phyloP scores from a whole-genome alignment of 1,140 invertebrate species.

The Caenorhabditis latens region DNA sequence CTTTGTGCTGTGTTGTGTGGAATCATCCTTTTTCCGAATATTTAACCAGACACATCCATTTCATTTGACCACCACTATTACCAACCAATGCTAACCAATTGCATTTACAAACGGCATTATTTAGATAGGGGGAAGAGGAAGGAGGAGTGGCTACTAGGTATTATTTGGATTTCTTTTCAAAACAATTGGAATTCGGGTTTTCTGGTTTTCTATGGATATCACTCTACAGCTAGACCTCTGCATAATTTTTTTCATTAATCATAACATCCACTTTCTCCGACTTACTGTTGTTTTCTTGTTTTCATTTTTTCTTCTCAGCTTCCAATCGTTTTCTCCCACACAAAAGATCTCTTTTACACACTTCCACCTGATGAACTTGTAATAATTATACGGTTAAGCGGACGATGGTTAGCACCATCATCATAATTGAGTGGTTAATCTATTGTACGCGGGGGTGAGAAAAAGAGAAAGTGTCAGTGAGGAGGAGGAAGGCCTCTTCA shows the following conservation, averaged over 20 bases:
- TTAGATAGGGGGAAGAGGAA: slow-evolving; percentile 8
- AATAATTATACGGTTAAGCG: slow-evolving; percentile 52
- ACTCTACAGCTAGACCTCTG: background rate
- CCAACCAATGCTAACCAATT: slow-evolving; percentile 8
- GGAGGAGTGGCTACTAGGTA: background rate
- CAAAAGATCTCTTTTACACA: background rate
- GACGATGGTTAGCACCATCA: slow-evolving; percentile 50
- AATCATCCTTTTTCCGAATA: slow-evolving; percentile 42
- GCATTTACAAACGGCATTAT: background rate
- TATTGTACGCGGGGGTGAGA: slow-evolving; percentile 41
- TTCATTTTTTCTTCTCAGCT: slow-evolving; percentile 4
- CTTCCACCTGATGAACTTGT: slow-evolving; percentile 45
- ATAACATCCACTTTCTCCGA: background rate
- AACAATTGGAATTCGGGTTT: slow-evolving; percentile 1
- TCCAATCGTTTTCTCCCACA: background rate
- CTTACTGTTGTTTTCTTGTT: background rate
- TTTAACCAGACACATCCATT: slow-evolving; percentile 50
- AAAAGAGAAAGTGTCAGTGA: slow-evolving; percentile 23
- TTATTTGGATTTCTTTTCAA: slow-evolving; percentile 24
- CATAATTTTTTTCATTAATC: background rate
- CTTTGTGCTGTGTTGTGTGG: slow-evolving; percentile 2
- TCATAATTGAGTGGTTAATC: slow-evolving; percentile 52
- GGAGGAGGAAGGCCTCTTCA: slow-evolving; percentile 9
- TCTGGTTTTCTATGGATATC: no score
- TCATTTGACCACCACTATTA: slow-evolving; percentile 36